These are phyloP conservation scores for Erinaceus europaeus DNA, from an alignment of 2,113 vertebrate species.

Conservation along the genomic window DNA sequence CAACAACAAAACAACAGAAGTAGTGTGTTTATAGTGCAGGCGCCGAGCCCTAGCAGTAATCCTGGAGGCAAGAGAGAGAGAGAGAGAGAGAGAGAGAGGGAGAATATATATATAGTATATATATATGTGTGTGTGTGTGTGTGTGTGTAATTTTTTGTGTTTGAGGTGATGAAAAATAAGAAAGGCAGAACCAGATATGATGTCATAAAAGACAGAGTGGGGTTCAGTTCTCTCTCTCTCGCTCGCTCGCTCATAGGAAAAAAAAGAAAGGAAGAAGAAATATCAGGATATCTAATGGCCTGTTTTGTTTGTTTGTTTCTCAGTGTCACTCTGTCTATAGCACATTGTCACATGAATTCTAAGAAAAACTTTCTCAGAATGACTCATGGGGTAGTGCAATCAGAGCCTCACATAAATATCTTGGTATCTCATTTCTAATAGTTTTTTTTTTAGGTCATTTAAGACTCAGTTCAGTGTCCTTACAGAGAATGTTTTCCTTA, in stretches of 20 bases:
- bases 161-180: no score
- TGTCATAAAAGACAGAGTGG: no score
- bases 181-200: no score
- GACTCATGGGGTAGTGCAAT: not conserved
- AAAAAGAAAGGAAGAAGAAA: not conserved
- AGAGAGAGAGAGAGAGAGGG: no score
- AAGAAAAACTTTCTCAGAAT: not conserved
- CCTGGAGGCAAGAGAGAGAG: no score
- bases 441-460: not conserved
- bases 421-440: not conserved
- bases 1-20: no score
- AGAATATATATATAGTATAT: no score
- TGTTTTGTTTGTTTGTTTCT: not conserved
- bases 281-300: not conserved
- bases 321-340: not conserved
- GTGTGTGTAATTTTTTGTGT: no score
- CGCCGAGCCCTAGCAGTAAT: no score
- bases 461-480: not conserved
- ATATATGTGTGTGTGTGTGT: no score
- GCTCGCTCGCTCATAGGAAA: no score
- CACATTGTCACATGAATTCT: not conserved
- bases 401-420: not conserved
- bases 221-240: not conserved
- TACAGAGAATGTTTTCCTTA: not conserved
- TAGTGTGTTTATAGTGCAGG: no score